These are phyloP conservation scores for Pinna nobilis DNA, from an alignment of 1,140 invertebrate species.

Conservation along the genomic window DNA sequence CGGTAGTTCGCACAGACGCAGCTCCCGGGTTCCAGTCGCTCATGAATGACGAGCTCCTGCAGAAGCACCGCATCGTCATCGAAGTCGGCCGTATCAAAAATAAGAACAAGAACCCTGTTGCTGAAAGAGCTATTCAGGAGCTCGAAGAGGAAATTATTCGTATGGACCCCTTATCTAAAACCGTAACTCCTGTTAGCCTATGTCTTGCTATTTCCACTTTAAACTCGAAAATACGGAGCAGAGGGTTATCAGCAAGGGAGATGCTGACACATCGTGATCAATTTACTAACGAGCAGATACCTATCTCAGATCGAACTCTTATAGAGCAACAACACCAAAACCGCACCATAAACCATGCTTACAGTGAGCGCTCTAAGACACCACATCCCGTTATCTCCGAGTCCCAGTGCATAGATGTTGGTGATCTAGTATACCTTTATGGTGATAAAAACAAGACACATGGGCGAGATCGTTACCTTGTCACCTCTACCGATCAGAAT, in stretches of 20 bases:
- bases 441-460: constrained; percentile 27
- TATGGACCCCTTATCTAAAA: neutral
- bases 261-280: constrained; percentile 39
- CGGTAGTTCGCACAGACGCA: constrained; percentile 33
- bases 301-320: constrained; percentile 9
- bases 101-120: constrained; percentile 47
- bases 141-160: constrained; percentile 26
- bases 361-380: constrained; percentile 37
- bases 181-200: constrained; percentile 15
- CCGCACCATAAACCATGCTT: constrained; percentile 13
- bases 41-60: constrained; percentile 23
- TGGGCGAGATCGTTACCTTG: constrained; percentile 39
- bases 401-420: neutral
- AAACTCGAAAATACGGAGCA: constrained; percentile 14
- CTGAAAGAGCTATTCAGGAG: constrained; percentile 43
- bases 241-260: constrained; percentile 34
- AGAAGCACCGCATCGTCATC: constrained; percentile 23
- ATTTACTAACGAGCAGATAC: constrained; percentile 21
- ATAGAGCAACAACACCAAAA: constrained; percentile 18
- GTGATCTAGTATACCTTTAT: constrained; percentile 46
- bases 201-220: constrained; percentile 16
- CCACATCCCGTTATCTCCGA: neutral
- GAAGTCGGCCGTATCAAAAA: constrained; percentile 45
- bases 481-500: too few species aligned
- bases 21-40: constrained; percentile 40